Evolutionary conservation across 2,113 vertebrate species (phyloP).

Genomic region (Otolemur garnettii): DNA sequence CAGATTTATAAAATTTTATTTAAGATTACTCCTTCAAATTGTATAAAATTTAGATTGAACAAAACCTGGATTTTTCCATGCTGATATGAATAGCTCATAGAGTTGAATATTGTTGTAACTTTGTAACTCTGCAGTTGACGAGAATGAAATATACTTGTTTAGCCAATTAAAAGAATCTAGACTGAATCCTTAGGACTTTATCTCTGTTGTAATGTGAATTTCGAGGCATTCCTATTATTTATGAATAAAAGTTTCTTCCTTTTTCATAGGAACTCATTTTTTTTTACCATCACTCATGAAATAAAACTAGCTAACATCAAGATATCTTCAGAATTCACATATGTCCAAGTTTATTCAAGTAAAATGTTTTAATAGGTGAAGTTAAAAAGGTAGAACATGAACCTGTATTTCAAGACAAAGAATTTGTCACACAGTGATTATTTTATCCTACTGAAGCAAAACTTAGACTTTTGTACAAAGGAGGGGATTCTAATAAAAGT

Average conservation of each 20-base stretch:
- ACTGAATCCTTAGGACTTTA: background rate
- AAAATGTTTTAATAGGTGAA: background rate
- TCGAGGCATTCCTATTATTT: background rate
- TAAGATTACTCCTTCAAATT: background rate
- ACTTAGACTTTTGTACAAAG: slow-evolving; percentile 16
- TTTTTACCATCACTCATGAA: background rate
- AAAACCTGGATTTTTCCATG: background rate
- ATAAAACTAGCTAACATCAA: background rate
- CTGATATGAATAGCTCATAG: background rate
- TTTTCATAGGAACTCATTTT: background rate
- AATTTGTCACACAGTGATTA: background rate
- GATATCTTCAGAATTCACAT: background rate
- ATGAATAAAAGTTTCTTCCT: background rate
- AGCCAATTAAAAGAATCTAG: background rate
- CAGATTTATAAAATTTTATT: background rate
- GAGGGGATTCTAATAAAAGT: background rate
- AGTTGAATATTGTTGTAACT: background rate
- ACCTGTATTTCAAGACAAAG: background rate
- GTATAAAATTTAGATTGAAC: background rate
- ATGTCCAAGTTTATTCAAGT: background rate
- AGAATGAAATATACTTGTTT: background rate
- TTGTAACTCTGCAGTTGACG: background rate
- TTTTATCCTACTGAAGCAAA: background rate
- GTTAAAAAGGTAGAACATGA: background rate
- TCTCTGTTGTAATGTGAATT: background rate